Evolutionary conservation across 2,888 invertebrate genomes (phyloP).

Genomic region (Epinotia nisella): DNA sequence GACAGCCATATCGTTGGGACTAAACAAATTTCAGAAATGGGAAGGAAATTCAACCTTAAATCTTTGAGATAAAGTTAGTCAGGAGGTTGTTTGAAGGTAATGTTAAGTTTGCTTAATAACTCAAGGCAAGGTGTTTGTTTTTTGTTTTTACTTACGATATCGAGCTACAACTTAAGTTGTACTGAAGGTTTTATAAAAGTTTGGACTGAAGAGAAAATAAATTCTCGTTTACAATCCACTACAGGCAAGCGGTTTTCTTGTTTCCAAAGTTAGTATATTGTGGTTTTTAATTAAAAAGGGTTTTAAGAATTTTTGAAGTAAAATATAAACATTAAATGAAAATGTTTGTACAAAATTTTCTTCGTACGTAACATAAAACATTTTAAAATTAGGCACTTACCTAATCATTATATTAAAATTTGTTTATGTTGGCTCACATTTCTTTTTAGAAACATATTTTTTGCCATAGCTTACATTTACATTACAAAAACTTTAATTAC

Average conservation of each 20-base stretch:
- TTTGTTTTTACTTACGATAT: conserved; percentile 8
- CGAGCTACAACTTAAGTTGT: background rate
- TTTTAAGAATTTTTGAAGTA: too few species aligned
- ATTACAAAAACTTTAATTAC: too few species aligned
- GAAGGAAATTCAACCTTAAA: background rate
- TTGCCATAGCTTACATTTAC: too few species aligned
- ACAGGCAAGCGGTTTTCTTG: background rate
- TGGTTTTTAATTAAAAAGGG: too few species aligned
- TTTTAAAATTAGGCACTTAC: too few species aligned
- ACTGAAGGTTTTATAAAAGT: background rate
- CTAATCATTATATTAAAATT: too few species aligned
- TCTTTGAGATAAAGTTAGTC: background rate
- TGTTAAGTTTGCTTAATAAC: conserved; percentile 25
- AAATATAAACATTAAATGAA: too few species aligned
- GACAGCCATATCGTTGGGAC: background rate
- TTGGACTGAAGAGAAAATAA: background rate
- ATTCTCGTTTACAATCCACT: background rate
- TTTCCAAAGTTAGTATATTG: background rate
- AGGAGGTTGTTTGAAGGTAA: background rate
- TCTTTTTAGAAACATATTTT: too few species aligned
- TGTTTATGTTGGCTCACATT: too few species aligned
- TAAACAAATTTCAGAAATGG: too few species aligned
- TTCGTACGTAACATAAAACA: too few species aligned
- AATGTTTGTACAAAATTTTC: too few species aligned
- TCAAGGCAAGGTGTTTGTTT: conserved; percentile 3